Evolutionary conservation across 2,113 vertebrate genomes (phyloP).

Genomic region (Rutilus rutilus): DNA sequence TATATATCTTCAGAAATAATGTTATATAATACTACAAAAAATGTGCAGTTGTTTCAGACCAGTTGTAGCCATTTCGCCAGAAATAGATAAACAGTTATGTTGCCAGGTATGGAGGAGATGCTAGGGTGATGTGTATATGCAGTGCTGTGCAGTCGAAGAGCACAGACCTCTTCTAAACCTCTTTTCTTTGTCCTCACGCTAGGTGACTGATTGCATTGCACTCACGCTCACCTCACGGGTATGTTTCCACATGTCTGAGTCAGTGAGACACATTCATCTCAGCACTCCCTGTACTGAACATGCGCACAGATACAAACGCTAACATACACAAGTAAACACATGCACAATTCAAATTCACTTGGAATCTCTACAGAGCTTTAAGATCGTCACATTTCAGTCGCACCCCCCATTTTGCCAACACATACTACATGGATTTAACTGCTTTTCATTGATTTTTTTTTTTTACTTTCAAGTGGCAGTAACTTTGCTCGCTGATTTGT

Average conservation of each 20-base stretch:
- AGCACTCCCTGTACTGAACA: background rate
- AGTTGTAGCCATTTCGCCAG: background rate
- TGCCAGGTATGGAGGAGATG: background rate
- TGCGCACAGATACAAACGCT: background rate
- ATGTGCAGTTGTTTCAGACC: background rate
- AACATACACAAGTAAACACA: background rate
- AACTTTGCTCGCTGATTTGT: background rate
- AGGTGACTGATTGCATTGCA: constrained; percentile 18
- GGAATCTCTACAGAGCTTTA: background rate
- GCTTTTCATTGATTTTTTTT: background rate
- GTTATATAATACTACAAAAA: background rate
- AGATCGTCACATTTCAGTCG: background rate
- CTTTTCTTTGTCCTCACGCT: constrained; percentile 18
- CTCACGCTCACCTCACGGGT: constrained; percentile 27
- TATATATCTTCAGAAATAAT: background rate
- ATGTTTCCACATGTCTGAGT: constrained; percentile 23
- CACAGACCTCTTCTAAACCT: constrained; percentile 22
- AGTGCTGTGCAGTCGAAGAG: background rate
- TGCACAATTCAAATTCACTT: background rate
- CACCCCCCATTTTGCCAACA: background rate
- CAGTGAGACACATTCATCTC: constrained; percentile 35
- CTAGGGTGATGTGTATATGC: background rate
- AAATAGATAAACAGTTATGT: background rate
- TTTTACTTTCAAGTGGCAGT: background rate
- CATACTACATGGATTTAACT: background rate